Evolutionary conservation across 2,113 vertebrate genomes (phyloP).

Genomic region (Isurus oxyrinchus): DNA sequence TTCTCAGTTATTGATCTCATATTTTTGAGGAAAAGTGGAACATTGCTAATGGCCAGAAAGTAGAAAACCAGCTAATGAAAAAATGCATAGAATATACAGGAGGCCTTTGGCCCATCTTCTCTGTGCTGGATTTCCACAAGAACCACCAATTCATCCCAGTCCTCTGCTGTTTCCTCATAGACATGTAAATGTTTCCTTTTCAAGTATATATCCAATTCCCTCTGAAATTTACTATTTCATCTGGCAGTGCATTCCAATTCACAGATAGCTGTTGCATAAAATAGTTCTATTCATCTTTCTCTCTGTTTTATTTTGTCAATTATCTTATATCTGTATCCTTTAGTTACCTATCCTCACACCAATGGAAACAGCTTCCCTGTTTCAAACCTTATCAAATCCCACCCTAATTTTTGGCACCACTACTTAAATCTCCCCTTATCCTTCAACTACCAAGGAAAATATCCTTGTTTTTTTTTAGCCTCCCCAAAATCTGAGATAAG

Average conservation of each 20-base stretch:
- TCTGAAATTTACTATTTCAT: background rate
- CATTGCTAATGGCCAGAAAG: background rate
- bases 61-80: background rate
- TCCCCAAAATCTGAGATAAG: background rate
- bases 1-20: background rate
- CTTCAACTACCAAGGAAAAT: background rate
- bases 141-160: background rate
- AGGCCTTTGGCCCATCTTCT: background rate
- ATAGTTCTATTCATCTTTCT: background rate
- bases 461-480: background rate
- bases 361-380: background rate
- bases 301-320: background rate
- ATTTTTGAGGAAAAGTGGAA: background rate
- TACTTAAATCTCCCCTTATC: background rate
- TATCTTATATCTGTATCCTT: background rate
- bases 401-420: background rate
- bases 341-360: background rate
- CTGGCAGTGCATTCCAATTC: background rate
- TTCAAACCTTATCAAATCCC: background rate
- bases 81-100: background rate
- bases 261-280: background rate
- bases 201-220: background rate
- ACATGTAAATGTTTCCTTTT: background rate
- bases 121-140: background rate
- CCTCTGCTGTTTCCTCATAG: background rate